Evolutionary conservation across 2,113 vertebrate genomes (phyloP).

Genomic region (Spea multiplicata): DNA sequence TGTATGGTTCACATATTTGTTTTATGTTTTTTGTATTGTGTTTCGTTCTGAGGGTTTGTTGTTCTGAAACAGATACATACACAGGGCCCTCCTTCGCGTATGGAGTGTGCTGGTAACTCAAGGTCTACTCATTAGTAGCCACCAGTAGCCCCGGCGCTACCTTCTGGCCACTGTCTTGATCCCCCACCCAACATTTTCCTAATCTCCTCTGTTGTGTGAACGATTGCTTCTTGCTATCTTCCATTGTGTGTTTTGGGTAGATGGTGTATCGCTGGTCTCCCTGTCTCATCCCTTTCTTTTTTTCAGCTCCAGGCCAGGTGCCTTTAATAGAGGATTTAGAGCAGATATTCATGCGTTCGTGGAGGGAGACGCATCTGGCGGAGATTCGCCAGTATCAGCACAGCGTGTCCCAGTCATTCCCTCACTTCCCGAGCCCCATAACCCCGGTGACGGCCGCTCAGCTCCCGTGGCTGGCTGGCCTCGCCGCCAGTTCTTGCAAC

Average conservation of each 20-base stretch:
- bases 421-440: conserved; percentile 62
- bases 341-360: conserved; percentile 93
- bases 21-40: too few relatives aligned
- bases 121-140: too few relatives aligned
- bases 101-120: too few relatives aligned
- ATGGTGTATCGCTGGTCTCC: neutral
- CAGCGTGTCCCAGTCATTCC: conserved; percentile 63
- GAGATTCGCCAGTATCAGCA: conserved; percentile 91
- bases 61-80: too few relatives aligned
- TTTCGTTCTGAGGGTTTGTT: too few relatives aligned
- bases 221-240: too few relatives aligned
- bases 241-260: neutral
- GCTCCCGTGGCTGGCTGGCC: conserved; percentile 91
- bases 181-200: too few relatives aligned
- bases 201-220: too few relatives aligned
- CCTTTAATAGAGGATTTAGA: conserved; percentile 94
- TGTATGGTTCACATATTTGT: too few relatives aligned
- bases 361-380: conserved; percentile 88
- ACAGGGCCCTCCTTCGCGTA: too few relatives aligned
- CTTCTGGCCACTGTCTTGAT: too few relatives aligned
- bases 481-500: conserved; percentile 90
- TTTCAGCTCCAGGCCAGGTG: conserved; percentile 84
- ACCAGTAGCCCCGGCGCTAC: too few relatives aligned
- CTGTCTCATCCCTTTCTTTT: neutral
- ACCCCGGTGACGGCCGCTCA: conserved; percentile 79